These are phyloP conservation scores for Artemia sp. DNA, from an alignment of 2,888 invertebrate species.

Conservation along the genomic window DNA sequence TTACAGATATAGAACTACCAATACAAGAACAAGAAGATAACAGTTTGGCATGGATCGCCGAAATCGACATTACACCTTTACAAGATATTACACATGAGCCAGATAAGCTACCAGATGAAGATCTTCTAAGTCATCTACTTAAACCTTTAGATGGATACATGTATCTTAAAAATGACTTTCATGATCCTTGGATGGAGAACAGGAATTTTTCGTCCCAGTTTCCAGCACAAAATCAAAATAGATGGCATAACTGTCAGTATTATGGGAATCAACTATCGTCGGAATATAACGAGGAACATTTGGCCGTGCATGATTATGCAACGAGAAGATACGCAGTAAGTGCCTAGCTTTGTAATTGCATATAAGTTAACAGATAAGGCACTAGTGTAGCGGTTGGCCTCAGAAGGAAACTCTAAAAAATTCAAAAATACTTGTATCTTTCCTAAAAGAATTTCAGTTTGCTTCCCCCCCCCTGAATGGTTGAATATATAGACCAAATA, in stretches of 20 bases:
- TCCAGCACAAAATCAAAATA: neutral
- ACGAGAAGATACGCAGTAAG: constrained; percentile 6
- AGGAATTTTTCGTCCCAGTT: neutral
- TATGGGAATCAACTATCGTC: neutral
- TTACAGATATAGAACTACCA: neutral
- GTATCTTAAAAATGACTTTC: neutral
- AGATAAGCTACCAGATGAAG: neutral
- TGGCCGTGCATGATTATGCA: neutral
- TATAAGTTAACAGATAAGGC: too few species aligned
- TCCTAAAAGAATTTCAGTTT: too few species aligned
- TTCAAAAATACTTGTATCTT: too few species aligned
- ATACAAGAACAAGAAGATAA: neutral
- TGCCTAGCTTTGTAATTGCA: neutral
- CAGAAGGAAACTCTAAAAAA: too few species aligned
- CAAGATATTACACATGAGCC: neutral
- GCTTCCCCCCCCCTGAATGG: too few species aligned
- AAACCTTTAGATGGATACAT: neutral
- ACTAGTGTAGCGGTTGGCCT: too few species aligned
- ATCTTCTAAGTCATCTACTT: neutral
- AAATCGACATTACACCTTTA: constrained; percentile 12
- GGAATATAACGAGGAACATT: neutral
- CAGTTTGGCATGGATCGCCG: constrained; percentile 1
- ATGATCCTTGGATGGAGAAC: neutral
- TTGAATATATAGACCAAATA: too few species aligned
- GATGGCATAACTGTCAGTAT: constrained; percentile 7